Conservation (phyloP, 2,888 invertebrate species). For the Habrosyne pyritoides region DNA sequence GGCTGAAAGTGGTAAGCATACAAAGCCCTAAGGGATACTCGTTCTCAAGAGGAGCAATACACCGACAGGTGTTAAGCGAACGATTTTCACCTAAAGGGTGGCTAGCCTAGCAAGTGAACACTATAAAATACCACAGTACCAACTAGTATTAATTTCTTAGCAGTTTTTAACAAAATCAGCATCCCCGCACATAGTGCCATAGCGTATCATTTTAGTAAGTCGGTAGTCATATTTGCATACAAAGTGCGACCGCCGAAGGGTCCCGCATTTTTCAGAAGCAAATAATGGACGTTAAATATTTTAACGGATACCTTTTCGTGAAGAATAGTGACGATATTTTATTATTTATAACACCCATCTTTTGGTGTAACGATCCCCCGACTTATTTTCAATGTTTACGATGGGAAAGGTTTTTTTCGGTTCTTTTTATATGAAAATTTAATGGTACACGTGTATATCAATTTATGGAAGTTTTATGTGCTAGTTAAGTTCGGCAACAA, state of each 20-base stretch:
- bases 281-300: conserved; percentile 66
- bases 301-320: conserved; percentile 56
- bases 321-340: conserved; percentile 58
- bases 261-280: conserved; percentile 59
- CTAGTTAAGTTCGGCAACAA: not conserved
- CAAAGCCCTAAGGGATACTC: too few relatives aligned
- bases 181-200: conserved; percentile 4
- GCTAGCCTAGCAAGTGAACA: too few relatives aligned
- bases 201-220: conserved; percentile 30
- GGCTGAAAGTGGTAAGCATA: too few relatives aligned
- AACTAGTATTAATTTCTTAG: conserved; percentile 7
- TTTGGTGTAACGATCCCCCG: conserved; percentile 27
- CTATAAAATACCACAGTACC: too few relatives aligned
- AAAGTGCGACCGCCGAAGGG: conserved; percentile 62
- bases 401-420: not conserved
- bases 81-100: too few relatives aligned
- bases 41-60: too few relatives aligned
- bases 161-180: not conserved
- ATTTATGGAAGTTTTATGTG: not conserved
- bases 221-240: conserved; percentile 59
- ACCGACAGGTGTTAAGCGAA: too few relatives aligned
- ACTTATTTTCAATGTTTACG: conserved; percentile 23
- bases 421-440: not conserved
- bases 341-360: conserved; percentile 54
- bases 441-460: not conserved